These are phyloP conservation scores for Poliocrania exsul DNA, from an alignment of 2,797 vertebrate genomes.

Conservation along the genomic window DNA sequence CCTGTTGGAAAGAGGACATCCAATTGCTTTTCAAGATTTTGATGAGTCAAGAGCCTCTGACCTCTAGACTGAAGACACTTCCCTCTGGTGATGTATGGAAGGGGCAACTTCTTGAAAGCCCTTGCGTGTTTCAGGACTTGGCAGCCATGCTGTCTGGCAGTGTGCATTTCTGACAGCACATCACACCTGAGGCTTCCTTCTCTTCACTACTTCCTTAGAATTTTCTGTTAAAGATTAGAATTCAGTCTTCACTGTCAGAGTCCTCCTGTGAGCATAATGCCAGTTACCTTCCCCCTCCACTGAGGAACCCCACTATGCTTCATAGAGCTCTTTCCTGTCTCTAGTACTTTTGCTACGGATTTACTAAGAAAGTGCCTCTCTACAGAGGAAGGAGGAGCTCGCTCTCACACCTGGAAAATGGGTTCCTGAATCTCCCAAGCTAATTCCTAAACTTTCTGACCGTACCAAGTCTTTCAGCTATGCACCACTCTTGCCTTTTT, in stretches of 20 bases:
- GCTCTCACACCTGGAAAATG: background rate
- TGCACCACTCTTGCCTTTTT: background rate
- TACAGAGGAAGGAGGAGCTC: background rate
- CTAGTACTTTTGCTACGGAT: background rate
- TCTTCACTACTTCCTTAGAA: background rate
- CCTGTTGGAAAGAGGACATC: background rate
- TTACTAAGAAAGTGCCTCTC: background rate
- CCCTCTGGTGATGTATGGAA: background rate
- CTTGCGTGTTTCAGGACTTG: background rate
- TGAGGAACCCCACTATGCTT: background rate
- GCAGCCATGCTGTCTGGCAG: background rate
- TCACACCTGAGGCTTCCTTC: accelerated
- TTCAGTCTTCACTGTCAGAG: background rate
- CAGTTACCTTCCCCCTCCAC: background rate
- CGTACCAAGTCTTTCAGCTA: background rate
- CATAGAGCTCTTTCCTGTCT: background rate
- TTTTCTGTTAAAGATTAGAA: background rate
- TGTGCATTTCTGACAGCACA: background rate
- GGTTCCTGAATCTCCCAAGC: background rate
- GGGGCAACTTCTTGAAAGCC: background rate
- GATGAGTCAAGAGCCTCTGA: background rate
- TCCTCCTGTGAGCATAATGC: background rate
- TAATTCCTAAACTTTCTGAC: background rate
- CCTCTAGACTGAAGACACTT: background rate
- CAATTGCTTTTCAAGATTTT: background rate